Evolutionary conservation across 2,888 invertebrate species (phyloP).

Genomic region (Pandemis cinnamomeana): DNA sequence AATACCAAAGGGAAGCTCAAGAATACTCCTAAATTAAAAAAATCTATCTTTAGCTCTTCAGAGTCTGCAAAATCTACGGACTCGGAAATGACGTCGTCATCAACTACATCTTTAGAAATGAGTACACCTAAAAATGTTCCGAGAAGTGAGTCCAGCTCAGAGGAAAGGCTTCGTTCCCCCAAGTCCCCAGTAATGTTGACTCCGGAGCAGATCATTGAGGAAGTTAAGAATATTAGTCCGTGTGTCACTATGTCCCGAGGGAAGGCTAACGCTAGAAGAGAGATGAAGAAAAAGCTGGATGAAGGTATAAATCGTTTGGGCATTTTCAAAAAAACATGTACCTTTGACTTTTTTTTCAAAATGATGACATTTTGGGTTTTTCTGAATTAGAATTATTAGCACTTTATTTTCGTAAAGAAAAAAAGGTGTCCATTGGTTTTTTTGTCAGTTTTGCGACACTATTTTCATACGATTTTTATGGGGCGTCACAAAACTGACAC

Average conservation of each 20-base stretch:
- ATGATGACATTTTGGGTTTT: no score
- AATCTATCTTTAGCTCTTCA: neutral
- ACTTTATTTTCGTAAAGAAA: no score
- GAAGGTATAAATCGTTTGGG: constrained; percentile 71
- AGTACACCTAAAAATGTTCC: constrained; percentile 62
- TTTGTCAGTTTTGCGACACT: no score
- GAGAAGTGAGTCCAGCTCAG: constrained; percentile 71
- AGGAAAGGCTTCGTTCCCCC: constrained; percentile 70
- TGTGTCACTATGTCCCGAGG: constrained; percentile 85
- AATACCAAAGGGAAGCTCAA: constrained; percentile 45
- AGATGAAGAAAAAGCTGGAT: constrained; percentile 76
- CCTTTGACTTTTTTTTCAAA: no score
- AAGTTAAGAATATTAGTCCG: constrained; percentile 76
- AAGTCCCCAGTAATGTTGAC: constrained; percentile 55
- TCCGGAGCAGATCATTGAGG: constrained; percentile 62
- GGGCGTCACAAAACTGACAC: no score
- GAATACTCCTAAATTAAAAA: constrained; percentile 6
- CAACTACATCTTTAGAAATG: constrained; percentile 11
- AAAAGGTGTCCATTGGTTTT: no score
- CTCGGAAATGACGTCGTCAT: neutral
- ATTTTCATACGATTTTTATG: no score
- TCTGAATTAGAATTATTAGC: no score
- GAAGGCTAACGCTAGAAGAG: constrained; percentile 84
- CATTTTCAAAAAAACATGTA: no score
- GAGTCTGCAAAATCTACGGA: constrained; percentile 5